phyloP scores from a whole-genome alignment of 2,888 invertebrate species.

The Brenthis ino region DNA sequence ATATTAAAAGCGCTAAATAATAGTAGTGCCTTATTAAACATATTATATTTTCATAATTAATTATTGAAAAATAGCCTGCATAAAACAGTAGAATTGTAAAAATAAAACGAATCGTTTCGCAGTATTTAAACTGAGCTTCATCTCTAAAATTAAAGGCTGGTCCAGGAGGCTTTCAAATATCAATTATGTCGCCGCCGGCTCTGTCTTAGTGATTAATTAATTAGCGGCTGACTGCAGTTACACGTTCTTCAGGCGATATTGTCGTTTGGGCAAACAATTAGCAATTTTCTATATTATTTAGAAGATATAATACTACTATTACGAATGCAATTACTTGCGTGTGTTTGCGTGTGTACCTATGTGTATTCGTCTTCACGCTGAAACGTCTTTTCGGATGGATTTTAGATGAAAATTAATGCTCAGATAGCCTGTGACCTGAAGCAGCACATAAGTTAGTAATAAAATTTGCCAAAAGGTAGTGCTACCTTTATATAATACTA shows the following conservation, averaged over 20 bases:
- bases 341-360: neutral
- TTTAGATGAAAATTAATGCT: no score
- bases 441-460: no score
- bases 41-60: no score
- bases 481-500: no score
- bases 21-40: no score
- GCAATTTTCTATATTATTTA: conserved; percentile 22
- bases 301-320: neutral
- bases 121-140: conserved; percentile 36
- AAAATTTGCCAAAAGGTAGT: no score
- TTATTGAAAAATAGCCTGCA: no score
- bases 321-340: neutral
- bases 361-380: no score
- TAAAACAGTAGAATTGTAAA: neutral
- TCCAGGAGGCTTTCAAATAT: conserved; percentile 76
- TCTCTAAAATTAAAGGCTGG: conserved; percentile 65
- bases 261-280: conserved; percentile 46
- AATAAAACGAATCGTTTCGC: neutral
- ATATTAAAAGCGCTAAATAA: no score
- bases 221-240: conserved; percentile 75
- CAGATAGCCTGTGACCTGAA: no score
- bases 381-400: no score
- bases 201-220: conserved; percentile 77
- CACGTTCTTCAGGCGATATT: conserved; percentile 58
- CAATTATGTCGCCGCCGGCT: conserved; percentile 67